phyloP scores from a whole-genome alignment of 1,140 invertebrate genomes.

The Anadara kagoshimensis region DNA sequence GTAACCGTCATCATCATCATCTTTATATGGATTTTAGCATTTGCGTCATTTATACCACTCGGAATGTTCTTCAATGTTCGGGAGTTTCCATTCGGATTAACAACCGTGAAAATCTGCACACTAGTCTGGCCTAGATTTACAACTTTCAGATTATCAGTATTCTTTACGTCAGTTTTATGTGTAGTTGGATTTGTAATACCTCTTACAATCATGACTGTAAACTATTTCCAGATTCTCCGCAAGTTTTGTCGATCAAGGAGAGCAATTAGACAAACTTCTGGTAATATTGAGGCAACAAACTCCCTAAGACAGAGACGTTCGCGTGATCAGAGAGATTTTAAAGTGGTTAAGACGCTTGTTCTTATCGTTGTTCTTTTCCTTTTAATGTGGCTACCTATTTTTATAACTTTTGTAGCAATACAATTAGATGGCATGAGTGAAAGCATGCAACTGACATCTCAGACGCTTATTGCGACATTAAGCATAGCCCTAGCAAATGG shows the following conservation, averaged over 20 bases:
- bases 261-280: slow-evolving; percentile 13
- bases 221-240: slow-evolving; percentile 57
- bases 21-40: slow-evolving; percentile 53
- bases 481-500: slow-evolving; percentile 53
- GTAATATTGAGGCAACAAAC: background rate
- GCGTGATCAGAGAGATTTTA: slow-evolving; percentile 42
- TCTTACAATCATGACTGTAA: slow-evolving; percentile 43
- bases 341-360: slow-evolving; percentile 56
- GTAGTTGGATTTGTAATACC: slow-evolving; percentile 55
- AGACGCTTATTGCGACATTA: slow-evolving; percentile 46
- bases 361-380: slow-evolving; percentile 56
- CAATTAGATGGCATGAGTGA: slow-evolving; percentile 38
- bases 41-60: slow-evolving; percentile 48
- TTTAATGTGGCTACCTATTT: slow-evolving; percentile 64
- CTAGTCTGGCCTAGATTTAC: slow-evolving; percentile 55
- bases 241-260: slow-evolving; percentile 49
- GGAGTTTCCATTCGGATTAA: slow-evolving; percentile 34
- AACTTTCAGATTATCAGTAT: slow-evolving; percentile 30
- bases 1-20: slow-evolving; percentile 41
- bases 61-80: slow-evolving; percentile 54
- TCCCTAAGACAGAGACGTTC: slow-evolving; percentile 7
- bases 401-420: slow-evolving; percentile 51
- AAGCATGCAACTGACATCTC: slow-evolving; percentile 47
- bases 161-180: slow-evolving; percentile 45
- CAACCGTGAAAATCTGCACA: slow-evolving; percentile 53